phyloP scores from a whole-genome alignment of 2,888 invertebrate species.

The Saturnia japonica region DNA sequence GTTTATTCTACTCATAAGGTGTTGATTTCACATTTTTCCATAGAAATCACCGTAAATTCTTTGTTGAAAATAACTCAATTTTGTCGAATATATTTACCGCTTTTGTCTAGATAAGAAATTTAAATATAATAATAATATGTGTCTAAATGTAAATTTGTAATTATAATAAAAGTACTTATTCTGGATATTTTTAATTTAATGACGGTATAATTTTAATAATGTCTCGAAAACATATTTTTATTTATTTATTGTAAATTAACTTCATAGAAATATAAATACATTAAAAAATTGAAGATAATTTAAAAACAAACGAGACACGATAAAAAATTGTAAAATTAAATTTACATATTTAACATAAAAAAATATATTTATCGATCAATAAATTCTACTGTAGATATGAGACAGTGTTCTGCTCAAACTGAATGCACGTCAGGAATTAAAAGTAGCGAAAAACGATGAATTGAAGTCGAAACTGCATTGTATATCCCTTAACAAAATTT shows the following conservation, averaged over 20 bases:
- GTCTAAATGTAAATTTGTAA: slow-evolving; percentile 14
- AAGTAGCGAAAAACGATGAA: slow-evolving; percentile 56
- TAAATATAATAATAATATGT: no score
- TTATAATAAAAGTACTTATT: neutral
- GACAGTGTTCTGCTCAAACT: slow-evolving; percentile 68
- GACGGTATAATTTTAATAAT: neutral
- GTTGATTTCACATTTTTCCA: neutral
- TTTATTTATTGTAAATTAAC: no score
- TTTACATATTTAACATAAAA: slow-evolving; percentile 19
- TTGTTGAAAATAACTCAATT: neutral
- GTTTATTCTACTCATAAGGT: neutral
- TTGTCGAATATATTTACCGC: neutral
- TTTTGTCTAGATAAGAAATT: slow-evolving; percentile 4
- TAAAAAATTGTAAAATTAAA: slow-evolving; percentile 1
- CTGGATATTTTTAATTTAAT: neutral
- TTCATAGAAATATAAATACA: no score
- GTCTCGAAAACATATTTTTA: neutral
- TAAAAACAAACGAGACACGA: neutral
- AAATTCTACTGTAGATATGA: slow-evolving; percentile 42
- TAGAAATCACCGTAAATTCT: neutral
- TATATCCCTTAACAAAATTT: slow-evolving; percentile 53
- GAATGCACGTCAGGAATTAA: slow-evolving; percentile 78
- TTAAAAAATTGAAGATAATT: slow-evolving; percentile 7
- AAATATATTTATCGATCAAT: slow-evolving; percentile 33
- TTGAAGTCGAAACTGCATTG: slow-evolving; percentile 43